Percentiles rank a stretch among this genome's conserved stretches.
Evolutionary conservation across 1,140 invertebrate species (phyloP).

Genomic region (Sycophila sp.): DNA sequence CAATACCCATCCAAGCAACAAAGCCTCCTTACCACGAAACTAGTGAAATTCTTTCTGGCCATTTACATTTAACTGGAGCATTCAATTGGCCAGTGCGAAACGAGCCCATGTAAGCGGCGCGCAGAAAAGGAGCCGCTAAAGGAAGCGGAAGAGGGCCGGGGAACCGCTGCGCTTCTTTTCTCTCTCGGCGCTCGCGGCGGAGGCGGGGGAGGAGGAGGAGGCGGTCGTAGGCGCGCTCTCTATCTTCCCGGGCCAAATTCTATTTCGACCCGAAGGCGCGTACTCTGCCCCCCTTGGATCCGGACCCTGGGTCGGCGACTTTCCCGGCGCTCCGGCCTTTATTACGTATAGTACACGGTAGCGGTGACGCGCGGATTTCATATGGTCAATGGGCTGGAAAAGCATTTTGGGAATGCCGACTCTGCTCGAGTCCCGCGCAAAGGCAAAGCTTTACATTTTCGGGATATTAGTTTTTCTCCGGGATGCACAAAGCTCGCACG

Average conservation of each 20-base stretch:
- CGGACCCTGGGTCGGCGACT: too few relatives aligned
- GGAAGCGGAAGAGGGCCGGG: not conserved
- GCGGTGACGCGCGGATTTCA: not conserved
- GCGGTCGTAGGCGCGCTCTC: too few relatives aligned
- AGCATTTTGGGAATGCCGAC: not conserved
- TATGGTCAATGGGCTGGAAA: slow-evolving; percentile 10
- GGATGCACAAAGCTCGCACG: too few relatives aligned
- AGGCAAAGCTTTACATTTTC: not conserved
- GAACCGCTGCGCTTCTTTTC: not conserved
- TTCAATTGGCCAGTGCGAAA: not conserved
- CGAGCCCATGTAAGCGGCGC: not conserved
- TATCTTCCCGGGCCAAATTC: too few relatives aligned
- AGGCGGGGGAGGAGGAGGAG: not conserved
- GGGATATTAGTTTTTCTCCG: slow-evolving; percentile 26
- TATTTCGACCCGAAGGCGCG: too few relatives aligned
- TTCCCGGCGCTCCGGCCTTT: not conserved
- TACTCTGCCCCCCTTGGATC: too few relatives aligned
- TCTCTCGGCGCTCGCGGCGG: not conserved
- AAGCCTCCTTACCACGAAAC: too few relatives aligned
- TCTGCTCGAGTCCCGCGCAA: too few relatives aligned
- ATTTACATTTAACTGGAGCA: too few relatives aligned
- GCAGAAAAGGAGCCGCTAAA: not conserved
- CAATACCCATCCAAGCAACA: too few relatives aligned
- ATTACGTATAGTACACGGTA: slow-evolving; percentile 1
- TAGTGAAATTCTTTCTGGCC: too few relatives aligned